Base-by-base conservation (phyloP, 1,140 invertebrate genomes). In the Caenorhabditis remanei region DNA sequence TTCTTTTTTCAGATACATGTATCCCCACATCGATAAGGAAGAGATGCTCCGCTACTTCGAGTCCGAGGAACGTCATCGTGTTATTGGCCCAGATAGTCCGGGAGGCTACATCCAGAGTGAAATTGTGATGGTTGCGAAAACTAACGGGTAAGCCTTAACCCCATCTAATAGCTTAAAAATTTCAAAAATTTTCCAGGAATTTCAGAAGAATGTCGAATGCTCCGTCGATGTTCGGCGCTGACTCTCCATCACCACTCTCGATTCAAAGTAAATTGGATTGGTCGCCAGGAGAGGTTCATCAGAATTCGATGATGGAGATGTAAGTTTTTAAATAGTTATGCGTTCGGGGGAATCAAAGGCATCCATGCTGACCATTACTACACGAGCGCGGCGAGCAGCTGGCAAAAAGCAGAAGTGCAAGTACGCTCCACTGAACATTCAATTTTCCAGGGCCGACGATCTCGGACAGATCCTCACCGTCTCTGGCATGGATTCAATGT, bases 51-150 rank as follows among this genome's bases (percentile, higher is more conserved):
- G 89, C 11, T 90, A 85, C 24, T 92, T 92, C 50, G 91, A 92
- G 6, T 87, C 79, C 1, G 91, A 92, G 83, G 91, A 92, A 41
- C 87, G 92, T 21, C 87, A 89, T 56, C 89, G 90, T 50, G 87
- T 87, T 32, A 92, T 90, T 48, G 90, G 90, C 0, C 91, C 91
- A 3, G 92, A 90, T 14, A 89, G 79, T 19, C 53, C 87, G 8
- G 40, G 32, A 50, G 89, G 91, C 14, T 92, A 92, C 56, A 92
- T 92, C 56, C 90, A 90, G 56, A 92, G 91, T 46, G 92, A 92
- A 83, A 93, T 92, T 87, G 92, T 92, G 11, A 92, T 92, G 91
- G 92, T 92, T 43, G 91, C 91, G 4, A 92, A 92, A 82, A 92
- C 92, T 0, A 65, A 85, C 32, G 85, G 87, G 89, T 92, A 85